A percentile compares a stretch with the other conserved stretches of the same genome.
Conservation (phyloP, 2,888 invertebrate genomes). For the Phaonia tiefii region DNA sequence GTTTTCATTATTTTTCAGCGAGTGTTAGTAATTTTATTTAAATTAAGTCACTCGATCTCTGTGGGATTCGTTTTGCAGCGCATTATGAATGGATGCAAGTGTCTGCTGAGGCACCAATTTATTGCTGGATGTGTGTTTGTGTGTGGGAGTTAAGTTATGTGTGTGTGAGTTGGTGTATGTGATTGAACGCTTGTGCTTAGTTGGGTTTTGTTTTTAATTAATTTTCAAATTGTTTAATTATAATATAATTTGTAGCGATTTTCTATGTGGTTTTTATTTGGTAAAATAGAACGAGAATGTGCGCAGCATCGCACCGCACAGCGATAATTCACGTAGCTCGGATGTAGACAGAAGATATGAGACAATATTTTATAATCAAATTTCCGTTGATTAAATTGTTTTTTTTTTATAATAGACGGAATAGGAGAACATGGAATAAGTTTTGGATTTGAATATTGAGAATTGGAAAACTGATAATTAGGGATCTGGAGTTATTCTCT, state of each 20-base stretch:
- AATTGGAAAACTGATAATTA: no score
- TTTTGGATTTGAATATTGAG: no score
- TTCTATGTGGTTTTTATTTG: conserved; percentile 41
- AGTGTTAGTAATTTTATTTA: conserved; percentile 52
- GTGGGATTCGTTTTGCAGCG: conserved; percentile 12
- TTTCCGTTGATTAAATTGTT: no score
- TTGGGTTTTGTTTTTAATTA: conserved; percentile 56
- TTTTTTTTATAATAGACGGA: no score
- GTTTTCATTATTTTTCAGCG: conserved; percentile 41
- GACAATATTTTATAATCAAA: no score
- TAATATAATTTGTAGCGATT: conserved; percentile 50
- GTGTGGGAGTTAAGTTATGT: background rate
- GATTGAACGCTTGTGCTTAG: conserved; percentile 17
- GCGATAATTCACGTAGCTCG: no score
- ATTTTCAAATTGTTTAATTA: conserved; percentile 61
- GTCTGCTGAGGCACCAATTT: background rate
- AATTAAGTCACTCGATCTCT: conserved; percentile 24
- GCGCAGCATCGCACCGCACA: no score
- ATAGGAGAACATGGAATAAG: no score
- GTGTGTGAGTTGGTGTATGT: conserved; percentile 3
- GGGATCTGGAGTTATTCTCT: no score
- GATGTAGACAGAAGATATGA: no score
- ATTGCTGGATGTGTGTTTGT: background rate
- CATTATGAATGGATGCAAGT: background rate
- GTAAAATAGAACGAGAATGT: no score